phyloP scores from a whole-genome alignment of 30 jellyfish, hydroid and myxozoan genomes.

The Hydractinia echinata region DNA sequence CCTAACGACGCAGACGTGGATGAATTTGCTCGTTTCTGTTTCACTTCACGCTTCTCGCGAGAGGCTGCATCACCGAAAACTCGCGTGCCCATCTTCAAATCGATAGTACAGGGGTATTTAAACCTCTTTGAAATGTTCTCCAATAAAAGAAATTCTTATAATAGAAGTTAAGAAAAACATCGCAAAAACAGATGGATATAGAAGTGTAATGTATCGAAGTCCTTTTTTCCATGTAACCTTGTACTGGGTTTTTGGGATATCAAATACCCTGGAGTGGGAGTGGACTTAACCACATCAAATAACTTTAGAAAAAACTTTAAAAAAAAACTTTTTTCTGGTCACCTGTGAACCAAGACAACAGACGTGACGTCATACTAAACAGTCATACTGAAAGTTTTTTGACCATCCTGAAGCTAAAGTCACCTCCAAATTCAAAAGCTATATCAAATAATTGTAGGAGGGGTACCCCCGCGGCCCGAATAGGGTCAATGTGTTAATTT shows the following conservation, averaged over 20 bases:
- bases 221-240: neutral
- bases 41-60: constrained; percentile 40
- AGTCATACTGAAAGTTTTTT: no score
- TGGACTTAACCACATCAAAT: no score
- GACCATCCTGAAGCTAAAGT: no score
- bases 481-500: no score
- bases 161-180: neutral
- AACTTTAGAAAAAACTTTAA: no score
- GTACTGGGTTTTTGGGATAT: neutral
- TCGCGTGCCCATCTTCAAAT: constrained; percentile 89
- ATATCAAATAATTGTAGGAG: no score
- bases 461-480: no score
- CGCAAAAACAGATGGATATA: neutral
- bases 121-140: constrained; percentile 55
- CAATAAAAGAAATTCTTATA: constrained; percentile 60
- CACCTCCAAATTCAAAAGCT: no score
- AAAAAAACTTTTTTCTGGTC: no score
- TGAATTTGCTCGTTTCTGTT: constrained; percentile 45
- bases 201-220: neutral
- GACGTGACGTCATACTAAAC: no score
- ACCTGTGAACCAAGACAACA: no score
- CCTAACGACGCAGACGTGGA: constrained; percentile 92
- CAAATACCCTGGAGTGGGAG: neutral
- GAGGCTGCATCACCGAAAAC: constrained; percentile 72
- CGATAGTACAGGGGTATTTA: constrained; percentile 72